Evolutionary conservation across 2,113 vertebrate genomes (phyloP).

Genomic region (Nymphicus hollandicus): DNA sequence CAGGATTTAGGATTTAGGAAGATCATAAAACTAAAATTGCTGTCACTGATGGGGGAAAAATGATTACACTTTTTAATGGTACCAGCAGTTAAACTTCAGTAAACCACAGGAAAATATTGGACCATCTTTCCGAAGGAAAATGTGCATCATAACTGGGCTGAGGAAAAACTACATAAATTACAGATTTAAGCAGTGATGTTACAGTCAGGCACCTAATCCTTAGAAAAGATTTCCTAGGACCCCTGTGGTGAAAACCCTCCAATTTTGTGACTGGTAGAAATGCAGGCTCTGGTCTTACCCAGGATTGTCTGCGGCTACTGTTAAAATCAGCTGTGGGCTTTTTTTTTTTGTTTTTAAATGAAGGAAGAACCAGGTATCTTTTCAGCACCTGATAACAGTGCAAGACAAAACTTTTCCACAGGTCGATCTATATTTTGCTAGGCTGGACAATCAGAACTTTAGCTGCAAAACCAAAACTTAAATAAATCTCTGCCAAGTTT

Average conservation of each 20-base stretch:
- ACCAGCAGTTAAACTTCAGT: constrained; percentile 12
- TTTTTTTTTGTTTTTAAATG: neutral
- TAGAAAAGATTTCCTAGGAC: neutral
- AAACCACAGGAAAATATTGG: constrained; percentile 8
- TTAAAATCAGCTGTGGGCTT: neutral
- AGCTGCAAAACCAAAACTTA: neutral
- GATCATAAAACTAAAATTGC: constrained; percentile 36
- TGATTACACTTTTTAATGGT: constrained; percentile 24
- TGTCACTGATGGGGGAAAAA: neutral
- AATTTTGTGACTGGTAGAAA: neutral
- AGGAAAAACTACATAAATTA: neutral
- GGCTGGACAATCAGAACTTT: neutral
- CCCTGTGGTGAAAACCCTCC: neutral
- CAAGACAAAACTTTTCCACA: neutral
- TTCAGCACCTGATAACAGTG: neutral
- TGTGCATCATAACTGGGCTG: neutral
- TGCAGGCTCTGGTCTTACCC: neutral
- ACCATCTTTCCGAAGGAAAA: neutral
- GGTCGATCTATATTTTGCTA: neutral
- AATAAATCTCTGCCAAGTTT: neutral
- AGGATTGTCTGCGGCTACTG: neutral
- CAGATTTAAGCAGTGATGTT: neutral
- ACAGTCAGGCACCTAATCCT: neutral
- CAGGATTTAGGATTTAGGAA: constrained; percentile 46
- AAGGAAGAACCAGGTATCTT: neutral